Base-by-base conservation (phyloP, 1,140 invertebrate species). In the Drosophila orena region DNA sequence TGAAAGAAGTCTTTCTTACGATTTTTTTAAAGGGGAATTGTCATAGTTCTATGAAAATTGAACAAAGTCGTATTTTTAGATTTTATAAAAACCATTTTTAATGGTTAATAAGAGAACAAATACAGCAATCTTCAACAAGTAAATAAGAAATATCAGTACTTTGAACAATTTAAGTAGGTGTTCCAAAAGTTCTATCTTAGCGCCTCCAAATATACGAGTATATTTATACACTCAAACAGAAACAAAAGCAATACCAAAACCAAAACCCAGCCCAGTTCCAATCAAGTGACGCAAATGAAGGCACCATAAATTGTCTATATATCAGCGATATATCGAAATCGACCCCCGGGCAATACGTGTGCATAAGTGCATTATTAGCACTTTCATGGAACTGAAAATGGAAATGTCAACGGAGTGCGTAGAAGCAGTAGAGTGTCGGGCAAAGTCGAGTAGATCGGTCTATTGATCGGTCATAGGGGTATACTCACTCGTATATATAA, bases 311-410 rank as follows among this genome's bases (percentile, higher is more conserved):
- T 46, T 70, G 24, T 38, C 60, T 58, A 53, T 68, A 75, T 59
- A 76, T 65, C 53, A 54, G 17, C 17, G 52, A 44, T 53, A 17
- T 50, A 50, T 34, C 53, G n/a, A 57, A 57, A 57, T 55, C 71
- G 24, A 54, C 22, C 53, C 37, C 34, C 46, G n/a, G 38, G 40
- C 49, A 50, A 40, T 64, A 74, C 58, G 7, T 30, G 30, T 30
- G 24, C 14, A 61, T 74, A 74, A 74, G 38, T 76, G 72, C 72
- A 76, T 77, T 69, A 77, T 77, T 77, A 76, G 57, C 73, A 69
- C 73, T 69, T 77, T 77, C 64, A 77, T 77, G 74, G 73, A 77
- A 77, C n/a, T 77, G 52, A 50, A 56, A 77, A 53, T 70, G 74
- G 53, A 57, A 42, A 57, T 43, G 47, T 44, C 38, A 43, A 52